Evolutionary conservation across 1,140 invertebrate genomes (phyloP), one percentile per base, ranked within the genome.

Genomic region (Eupeodes corollae): DNA sequence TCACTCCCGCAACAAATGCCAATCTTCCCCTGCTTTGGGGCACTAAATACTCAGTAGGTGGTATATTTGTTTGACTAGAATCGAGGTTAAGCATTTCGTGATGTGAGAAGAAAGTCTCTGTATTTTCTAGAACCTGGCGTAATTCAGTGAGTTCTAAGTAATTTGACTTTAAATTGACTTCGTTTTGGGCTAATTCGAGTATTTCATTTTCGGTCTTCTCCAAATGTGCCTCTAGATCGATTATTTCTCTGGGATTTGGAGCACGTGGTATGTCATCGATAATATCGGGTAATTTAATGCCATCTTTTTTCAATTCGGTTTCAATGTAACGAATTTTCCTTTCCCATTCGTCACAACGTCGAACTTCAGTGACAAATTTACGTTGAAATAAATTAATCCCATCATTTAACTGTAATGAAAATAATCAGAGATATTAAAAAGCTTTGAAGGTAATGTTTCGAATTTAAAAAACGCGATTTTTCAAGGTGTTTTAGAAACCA

Each of bases 131-230:
- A 32, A 98, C 92, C 62, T 96, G 87, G 52, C 82, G 85, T 52
- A 98, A 72, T 70, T 99, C 95, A 1, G 85, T 90, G 40, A 99
- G 70, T 67, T 98, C 93, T 43, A 95, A 72, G 65, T 79, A 96
- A 66, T 96, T 98, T 52, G 86, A 87, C 70, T 94, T 93, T 56
- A 98, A 67, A 56, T 89, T 91, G 43, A 95, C 84, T 16, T 90
- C 87, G 67, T 96, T 98, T 53, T 89, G 85, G 53, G 91, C 94
- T 26, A 98, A 74, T 71, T 95, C 91, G 45, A 88, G 74, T 49
- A 96, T 84, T 70, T 96, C 91, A 56, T 86, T 87, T 68, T 95
- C 91, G 3, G 91, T 83, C 70, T 93, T 92, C 63, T 95, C 91
- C 62, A 95, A 79, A 54, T 87, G 86, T 1, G 86, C 82, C 84